Conservation (phyloP, 2,888 invertebrate genomes). For the Euphydryas editha region DNA sequence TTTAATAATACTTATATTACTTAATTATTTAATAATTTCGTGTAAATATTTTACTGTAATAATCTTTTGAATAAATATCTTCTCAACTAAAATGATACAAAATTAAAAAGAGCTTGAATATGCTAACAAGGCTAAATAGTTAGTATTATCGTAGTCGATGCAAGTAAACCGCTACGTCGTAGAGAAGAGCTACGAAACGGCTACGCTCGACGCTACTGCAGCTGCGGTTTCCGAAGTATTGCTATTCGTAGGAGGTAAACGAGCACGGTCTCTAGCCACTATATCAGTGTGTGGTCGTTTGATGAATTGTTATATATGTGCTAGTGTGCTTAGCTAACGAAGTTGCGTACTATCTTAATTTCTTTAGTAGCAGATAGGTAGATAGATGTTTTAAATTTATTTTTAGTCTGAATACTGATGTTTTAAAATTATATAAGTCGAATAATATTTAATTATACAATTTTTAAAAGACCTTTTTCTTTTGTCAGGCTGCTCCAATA, state of each 20-base stretch:
- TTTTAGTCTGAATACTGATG: not conserved
- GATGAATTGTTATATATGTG: not conserved
- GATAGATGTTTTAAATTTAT: too few species aligned
- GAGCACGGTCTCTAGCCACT: not conserved
- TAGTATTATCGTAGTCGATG: not conserved
- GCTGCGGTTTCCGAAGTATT: conserved; percentile 11
- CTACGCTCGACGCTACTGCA: conserved; percentile 8
- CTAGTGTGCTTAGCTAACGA: not conserved
- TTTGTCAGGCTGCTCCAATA: too few species aligned
- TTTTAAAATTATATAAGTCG: too few species aligned
- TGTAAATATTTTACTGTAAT: too few species aligned
- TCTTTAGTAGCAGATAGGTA: too few species aligned
- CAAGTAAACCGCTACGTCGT: not conserved
- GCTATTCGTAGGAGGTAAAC: conserved; percentile 4
- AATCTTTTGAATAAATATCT: too few species aligned
- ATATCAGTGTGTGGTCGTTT: conserved; percentile 1
- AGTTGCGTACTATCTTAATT: not conserved
- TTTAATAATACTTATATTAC: not conserved
- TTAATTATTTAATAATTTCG: too few species aligned
- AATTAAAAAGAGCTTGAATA: too few species aligned
- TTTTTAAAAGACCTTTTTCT: too few species aligned
- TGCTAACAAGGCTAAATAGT: not conserved
- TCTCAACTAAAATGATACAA: too few species aligned
- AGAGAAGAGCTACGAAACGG: conserved; percentile 16
- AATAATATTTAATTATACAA: too few species aligned